Conservation (phyloP, 2,797 vertebrate species). For the Oreonectes daqikongensis region DNA sequence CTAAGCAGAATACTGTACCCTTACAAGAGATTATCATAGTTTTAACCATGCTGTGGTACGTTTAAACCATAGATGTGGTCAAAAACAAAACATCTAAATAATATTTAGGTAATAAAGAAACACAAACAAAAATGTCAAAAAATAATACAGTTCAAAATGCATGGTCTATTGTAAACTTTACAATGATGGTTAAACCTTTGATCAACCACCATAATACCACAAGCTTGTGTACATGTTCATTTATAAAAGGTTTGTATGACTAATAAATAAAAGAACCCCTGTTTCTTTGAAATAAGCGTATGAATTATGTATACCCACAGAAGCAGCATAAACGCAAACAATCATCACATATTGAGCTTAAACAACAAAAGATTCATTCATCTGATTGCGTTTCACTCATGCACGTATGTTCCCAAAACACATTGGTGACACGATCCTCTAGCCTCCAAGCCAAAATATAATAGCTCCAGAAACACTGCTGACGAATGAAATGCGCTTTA, state of each 20-base stretch:
- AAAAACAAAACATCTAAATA: too few species aligned
- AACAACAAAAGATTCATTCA: conserved; percentile 21
- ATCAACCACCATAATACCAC: neutral
- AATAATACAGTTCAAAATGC: too few species aligned
- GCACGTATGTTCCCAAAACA: conserved; percentile 17
- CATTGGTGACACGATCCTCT: neutral
- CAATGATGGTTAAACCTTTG: neutral
- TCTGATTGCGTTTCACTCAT: conserved; percentile 24
- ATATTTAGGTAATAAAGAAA: too few species aligned
- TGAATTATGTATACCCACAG: conserved; percentile 20
- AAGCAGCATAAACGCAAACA: neutral
- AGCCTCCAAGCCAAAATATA: neutral
- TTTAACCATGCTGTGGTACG: too few species aligned
- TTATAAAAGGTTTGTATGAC: neutral
- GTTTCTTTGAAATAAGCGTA: neutral
- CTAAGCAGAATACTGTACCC: too few species aligned
- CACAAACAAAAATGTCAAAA: too few species aligned
- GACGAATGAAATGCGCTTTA: conserved; percentile 35
- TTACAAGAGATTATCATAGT: neutral
- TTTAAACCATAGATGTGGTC: too few species aligned
- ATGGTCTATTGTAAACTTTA: neutral
- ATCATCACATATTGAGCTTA: conserved; percentile 10
- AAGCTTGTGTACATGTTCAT: neutral
- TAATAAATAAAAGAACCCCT: neutral
- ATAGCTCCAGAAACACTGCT: conserved; percentile 13